Percentiles rank a stretch among this genome's conserved stretches.
Conservation (phyloP, 2,113 vertebrate genomes). For the Chaenogobius annularis region DNA sequence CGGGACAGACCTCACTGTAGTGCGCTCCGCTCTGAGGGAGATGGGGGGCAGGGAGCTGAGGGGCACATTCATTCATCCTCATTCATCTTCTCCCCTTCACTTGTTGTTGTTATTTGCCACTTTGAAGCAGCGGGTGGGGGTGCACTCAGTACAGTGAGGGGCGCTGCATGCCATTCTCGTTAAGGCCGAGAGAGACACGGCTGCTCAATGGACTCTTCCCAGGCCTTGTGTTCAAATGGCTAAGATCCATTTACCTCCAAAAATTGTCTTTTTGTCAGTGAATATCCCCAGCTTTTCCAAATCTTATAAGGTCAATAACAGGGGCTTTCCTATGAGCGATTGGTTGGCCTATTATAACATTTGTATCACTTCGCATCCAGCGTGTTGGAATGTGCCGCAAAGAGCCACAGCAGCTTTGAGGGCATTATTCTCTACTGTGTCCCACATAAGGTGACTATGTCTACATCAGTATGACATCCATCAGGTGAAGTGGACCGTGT, state of each 20-base stretch:
- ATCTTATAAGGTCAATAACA: conserved; percentile 21
- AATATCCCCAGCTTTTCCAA: neutral
- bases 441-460: conserved; percentile 56
- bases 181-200: conserved; percentile 59
- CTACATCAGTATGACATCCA: conserved; percentile 50
- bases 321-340: conserved; percentile 54
- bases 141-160: conserved; percentile 64
- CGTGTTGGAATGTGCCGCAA: conserved; percentile 38
- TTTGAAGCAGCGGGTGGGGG: conserved; percentile 67
- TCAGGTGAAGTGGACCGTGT: conserved; percentile 68
- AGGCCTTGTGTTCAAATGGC: conserved; percentile 23
- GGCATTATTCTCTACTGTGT: conserved; percentile 18
- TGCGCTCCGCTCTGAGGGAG: conserved; percentile 23
- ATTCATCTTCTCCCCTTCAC: conserved; percentile 76
- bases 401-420: conserved; percentile 18
- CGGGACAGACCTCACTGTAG: conserved; percentile 44
- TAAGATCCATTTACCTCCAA: neutral
- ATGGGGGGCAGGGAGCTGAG: conserved; percentile 29
- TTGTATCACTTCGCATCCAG: neutral
- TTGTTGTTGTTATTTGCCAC: conserved; percentile 74
- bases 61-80: conserved; percentile 77
- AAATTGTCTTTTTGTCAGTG: neutral
- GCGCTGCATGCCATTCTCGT: conserved; percentile 68
- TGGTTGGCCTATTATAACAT: neutral
- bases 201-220: conserved; percentile 56